Evolutionary conservation across 2,797 vertebrate species (phyloP), one percentile per base, ranked within the genome.

Genomic region (Chelmon rostratus): DNA sequence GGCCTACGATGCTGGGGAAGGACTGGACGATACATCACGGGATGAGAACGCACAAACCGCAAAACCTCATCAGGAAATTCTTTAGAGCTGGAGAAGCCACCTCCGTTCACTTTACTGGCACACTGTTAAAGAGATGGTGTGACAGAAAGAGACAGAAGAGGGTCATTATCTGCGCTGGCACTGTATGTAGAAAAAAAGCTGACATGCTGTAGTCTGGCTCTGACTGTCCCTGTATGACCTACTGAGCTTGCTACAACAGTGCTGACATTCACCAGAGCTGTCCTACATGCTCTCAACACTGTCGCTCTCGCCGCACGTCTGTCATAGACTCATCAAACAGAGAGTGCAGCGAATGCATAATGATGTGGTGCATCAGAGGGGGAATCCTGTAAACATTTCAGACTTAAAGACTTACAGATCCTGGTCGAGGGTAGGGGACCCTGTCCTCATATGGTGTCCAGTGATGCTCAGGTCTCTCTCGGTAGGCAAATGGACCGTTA

Each of bases 21-120:
- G 72, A 99, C 95, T 8, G 97, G 89, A 23, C 96, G 96, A 79
- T 96, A 97, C 98, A 99, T 99, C 40, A 98, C 91, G 0, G 97
- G 97, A 57, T 99, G 98, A 73, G 95, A 95, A 58, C 97, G 96
- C 42, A 97, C 95, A 80, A 99, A 99, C 28, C 97, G 96, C 37
- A 99, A 87, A 49, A 98, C 97, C 78, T 99, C 97, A 28, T 99
- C 98, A 0, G 98, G 98, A 16, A 98, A 99, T 77, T 97, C 97
- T 85, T 97, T 99, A 0, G 98, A 99, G 73, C 95, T 97, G 37
- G 95, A 94, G 47, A 97, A 98, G 65, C 96, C 94, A 6, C 97
- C 97, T 0, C 98, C 97, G 0, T 97, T 99, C 74, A 99, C 95
- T 90, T 98, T 97, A 88, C 98, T 99, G 89, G 98, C 97, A 93